These are phyloP conservation scores for Arctocebus calabarensis DNA, from an alignment of 2,797 vertebrate species.

Conservation along the genomic window DNA sequence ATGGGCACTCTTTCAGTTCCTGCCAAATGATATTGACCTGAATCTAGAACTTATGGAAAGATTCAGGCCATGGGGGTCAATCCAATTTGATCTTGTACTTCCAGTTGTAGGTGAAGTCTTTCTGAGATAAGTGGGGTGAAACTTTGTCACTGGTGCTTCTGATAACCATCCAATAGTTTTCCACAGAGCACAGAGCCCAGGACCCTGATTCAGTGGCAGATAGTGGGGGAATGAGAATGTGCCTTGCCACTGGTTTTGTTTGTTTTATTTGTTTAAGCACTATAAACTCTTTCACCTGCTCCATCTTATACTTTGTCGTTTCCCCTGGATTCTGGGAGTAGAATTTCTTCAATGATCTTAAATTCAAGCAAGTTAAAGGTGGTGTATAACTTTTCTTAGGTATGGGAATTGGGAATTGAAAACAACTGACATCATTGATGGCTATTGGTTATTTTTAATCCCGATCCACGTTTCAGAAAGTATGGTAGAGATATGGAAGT, in stretches of 20 bases:
- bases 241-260: background rate
- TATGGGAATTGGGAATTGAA: background rate
- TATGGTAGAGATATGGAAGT: background rate
- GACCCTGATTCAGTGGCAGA: background rate
- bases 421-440: background rate
- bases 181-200: background rate
- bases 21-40: constrained; percentile 35
- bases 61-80: background rate
- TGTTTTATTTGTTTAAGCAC: background rate
- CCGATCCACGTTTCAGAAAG: background rate
- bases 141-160: background rate
- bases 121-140: background rate
- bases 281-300: background rate
- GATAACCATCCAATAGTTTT: constrained; percentile 27
- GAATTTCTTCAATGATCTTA: background rate
- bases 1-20: background rate
- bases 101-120: background rate
- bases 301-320: background rate
- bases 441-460: constrained; percentile 19
- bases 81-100: constrained; percentile 56
- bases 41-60: constrained; percentile 41
- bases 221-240: background rate
- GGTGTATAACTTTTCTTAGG: background rate
- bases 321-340: background rate
- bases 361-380: background rate